Conservation (phyloP, 2,113 vertebrate genomes). For the Pelecanoides urinatrix region DNA sequence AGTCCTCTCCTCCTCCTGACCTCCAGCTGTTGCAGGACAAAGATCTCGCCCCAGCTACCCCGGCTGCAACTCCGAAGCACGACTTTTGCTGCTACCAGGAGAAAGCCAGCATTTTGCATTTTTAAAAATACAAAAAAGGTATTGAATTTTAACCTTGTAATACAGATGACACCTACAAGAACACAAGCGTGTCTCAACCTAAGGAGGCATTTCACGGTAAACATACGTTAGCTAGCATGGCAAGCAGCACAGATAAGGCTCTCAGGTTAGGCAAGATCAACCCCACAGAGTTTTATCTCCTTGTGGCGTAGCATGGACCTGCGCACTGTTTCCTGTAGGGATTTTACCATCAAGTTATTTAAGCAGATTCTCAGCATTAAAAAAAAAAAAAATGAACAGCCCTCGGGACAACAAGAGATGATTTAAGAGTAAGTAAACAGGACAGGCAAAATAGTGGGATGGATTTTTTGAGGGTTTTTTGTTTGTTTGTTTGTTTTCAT, state of each 20-base stretch:
- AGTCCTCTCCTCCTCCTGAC: not conserved
- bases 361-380: not conserved
- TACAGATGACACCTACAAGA: not conserved
- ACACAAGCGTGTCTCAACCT: not conserved
- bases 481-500: not conserved
- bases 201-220: not conserved
- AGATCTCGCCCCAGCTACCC: not conserved
- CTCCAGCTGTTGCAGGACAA: not conserved
- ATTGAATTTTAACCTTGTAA: not conserved
- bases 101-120: not conserved
- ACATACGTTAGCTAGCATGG: not conserved
- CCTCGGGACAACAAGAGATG: not conserved
- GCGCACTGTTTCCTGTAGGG: accelerated
- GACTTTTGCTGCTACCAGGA: not conserved
- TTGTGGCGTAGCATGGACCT: not conserved
- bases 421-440: not conserved
- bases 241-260: not conserved
- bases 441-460: accelerated
- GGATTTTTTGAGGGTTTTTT: not conserved
- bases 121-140: not conserved
- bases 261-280: not conserved
- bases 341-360: not conserved
- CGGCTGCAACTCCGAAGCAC: not conserved
- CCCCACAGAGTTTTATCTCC: not conserved
- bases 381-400: not conserved